phyloP scores from a whole-genome alignment of 2,888 invertebrate genomes.

The Ethmia dodecea region DNA sequence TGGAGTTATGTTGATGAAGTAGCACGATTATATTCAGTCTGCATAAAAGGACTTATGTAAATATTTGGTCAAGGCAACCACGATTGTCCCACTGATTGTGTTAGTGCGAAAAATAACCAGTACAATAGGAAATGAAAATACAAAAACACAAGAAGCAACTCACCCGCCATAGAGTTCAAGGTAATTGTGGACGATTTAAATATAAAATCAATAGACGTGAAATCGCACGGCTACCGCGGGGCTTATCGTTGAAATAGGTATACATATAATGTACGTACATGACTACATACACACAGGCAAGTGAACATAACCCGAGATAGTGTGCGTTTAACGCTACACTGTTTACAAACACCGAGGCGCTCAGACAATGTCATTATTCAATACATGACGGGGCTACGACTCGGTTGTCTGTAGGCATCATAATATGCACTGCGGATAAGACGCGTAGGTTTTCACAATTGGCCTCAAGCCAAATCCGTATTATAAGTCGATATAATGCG shows the following conservation, averaged over 20 bases:
- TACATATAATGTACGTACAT: slow-evolving; percentile 48
- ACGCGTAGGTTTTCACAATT: slow-evolving; percentile 29
- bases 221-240: slow-evolving; percentile 53
- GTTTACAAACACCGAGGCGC: slow-evolving; percentile 59
- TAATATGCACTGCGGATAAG: slow-evolving; percentile 31
- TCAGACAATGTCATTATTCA: slow-evolving; percentile 64
- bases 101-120: not conserved
- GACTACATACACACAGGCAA: slow-evolving; percentile 40
- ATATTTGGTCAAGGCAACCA: slow-evolving; percentile 36
- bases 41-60: slow-evolving; percentile 21
- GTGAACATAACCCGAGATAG: slow-evolving; percentile 11
- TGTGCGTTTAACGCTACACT: slow-evolving; percentile 38
- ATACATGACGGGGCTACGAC: slow-evolving; percentile 34
- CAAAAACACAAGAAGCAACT: slow-evolving; percentile 33
- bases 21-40: too few species aligned
- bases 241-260: slow-evolving; percentile 54
- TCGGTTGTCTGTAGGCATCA: not conserved
- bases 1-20: too few species aligned
- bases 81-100: slow-evolving; percentile 7
- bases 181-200: slow-evolving; percentile 45
- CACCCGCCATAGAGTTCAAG: slow-evolving; percentile 72
- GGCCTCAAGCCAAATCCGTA: too few species aligned
- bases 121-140: slow-evolving; percentile 5
- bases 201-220: slow-evolving; percentile 64
- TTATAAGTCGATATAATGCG: too few species aligned